phyloP scores from a whole-genome alignment of 2,797 vertebrate species.

The Channallabes apus region DNA sequence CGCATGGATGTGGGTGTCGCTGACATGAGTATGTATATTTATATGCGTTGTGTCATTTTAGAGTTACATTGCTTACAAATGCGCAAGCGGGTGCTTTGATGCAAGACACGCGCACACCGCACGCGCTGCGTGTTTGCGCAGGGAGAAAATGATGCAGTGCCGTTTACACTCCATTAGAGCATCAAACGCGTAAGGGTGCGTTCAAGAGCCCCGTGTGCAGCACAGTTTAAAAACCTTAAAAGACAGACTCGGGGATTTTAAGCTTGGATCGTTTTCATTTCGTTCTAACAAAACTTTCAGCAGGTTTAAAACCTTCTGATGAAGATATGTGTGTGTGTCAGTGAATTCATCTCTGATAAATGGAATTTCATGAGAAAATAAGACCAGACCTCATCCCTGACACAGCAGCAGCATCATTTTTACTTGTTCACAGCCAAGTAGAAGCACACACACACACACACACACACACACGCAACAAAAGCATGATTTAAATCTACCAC shows the following conservation, averaged over 20 bases:
- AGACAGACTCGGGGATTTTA: not conserved
- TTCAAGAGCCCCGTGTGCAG: not conserved
- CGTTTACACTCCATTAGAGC: constrained; percentile 15
- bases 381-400: not conserved
- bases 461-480: not conserved
- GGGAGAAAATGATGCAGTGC: constrained; percentile 36
- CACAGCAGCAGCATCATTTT: not conserved
- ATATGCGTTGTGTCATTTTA: not conserved
- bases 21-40: not conserved
- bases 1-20: not conserved
- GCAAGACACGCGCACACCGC: not conserved
- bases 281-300: not conserved
- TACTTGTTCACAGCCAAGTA: not conserved
- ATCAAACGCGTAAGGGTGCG: not conserved
- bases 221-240: not conserved
- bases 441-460: not conserved
- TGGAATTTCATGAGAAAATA: not conserved
- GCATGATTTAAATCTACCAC: not conserved
- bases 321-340: not conserved
- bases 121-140: not conserved
- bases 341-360: not conserved
- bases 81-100: not conserved
- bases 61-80: not conserved
- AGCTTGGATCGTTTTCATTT: not conserved
- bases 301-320: not conserved